Evolutionary conservation across 2,113 vertebrate genomes (phyloP).

Genomic region (Neogale vison): DNA sequence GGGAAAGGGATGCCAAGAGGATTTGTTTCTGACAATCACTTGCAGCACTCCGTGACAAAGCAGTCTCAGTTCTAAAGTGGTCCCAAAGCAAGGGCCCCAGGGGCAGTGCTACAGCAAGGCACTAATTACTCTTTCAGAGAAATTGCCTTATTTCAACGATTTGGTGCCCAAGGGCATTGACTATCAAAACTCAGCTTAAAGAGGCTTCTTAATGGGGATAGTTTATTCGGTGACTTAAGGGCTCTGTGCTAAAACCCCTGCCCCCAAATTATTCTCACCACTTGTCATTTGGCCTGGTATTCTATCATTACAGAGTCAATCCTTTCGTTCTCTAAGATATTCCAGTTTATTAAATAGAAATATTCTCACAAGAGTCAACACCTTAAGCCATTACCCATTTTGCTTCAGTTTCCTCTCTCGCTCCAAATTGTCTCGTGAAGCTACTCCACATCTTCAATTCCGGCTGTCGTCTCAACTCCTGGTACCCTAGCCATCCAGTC

Average conservation of each 20-base stretch:
- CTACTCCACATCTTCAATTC: neutral
- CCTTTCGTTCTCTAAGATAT: neutral
- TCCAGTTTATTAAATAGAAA: constrained; percentile 12
- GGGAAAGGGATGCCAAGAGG: neutral
- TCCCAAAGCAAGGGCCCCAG: neutral
- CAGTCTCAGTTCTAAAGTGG: neutral
- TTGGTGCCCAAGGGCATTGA: neutral
- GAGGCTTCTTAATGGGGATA: constrained; percentile 32
- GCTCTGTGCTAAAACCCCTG: neutral
- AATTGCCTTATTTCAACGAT: constrained; percentile 46
- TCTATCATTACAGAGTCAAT: neutral
- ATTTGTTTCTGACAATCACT: constrained; percentile 33
- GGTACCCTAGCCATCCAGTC: neutral
- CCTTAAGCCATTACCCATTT: neutral
- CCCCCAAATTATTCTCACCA: neutral
- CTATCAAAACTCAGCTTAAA: constrained; percentile 45
- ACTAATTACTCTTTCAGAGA: constrained; percentile 66
- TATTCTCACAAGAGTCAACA: neutral
- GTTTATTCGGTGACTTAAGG: neutral
- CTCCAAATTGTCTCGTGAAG: neutral
- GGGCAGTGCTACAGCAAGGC: neutral
- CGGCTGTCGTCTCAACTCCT: neutral
- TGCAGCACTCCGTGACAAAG: neutral
- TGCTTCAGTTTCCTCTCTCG: neutral
- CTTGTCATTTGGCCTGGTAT: neutral